Evolutionary conservation across 2,113 vertebrate species (phyloP).

Genomic region (Emydura subglobosa): DNA sequence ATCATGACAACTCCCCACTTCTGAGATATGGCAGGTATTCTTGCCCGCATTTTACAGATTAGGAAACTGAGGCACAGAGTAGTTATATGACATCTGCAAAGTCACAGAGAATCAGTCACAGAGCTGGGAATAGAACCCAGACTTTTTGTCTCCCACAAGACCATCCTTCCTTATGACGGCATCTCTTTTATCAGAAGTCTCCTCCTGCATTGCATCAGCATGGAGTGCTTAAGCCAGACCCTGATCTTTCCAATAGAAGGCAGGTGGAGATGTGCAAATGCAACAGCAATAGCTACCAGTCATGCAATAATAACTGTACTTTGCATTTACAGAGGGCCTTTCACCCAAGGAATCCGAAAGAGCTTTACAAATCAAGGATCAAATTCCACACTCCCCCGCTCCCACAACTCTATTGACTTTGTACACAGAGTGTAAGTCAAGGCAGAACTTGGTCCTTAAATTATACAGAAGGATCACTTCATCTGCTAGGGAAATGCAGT

Average conservation of each 20-base stretch:
- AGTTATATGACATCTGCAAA: not conserved
- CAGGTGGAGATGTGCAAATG: not conserved
- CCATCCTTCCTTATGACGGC: not conserved
- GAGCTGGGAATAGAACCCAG: not conserved
- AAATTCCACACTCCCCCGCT: no score
- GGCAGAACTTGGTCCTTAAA: not conserved
- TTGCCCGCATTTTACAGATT: not conserved
- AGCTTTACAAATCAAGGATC: not conserved
- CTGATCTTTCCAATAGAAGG: not conserved
- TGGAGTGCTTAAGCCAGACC: no score
- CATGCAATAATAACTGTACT: not conserved
- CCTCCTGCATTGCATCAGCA: not conserved
- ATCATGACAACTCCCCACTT: not conserved
- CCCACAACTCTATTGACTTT: not conserved
- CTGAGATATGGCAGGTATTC: not conserved
- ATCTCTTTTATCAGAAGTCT: not conserved
- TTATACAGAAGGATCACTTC: not conserved
- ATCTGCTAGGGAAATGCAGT: not conserved
- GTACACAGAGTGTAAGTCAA: not conserved
- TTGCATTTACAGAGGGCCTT: not conserved
- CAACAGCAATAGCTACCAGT: not conserved
- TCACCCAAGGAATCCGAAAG: not conserved
- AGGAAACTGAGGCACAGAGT: not conserved
- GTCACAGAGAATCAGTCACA: not conserved
- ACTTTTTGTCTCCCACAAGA: not conserved